phyloP scores from a whole-genome alignment of 2,113 vertebrate genomes.

The Sander lucioperca region DNA sequence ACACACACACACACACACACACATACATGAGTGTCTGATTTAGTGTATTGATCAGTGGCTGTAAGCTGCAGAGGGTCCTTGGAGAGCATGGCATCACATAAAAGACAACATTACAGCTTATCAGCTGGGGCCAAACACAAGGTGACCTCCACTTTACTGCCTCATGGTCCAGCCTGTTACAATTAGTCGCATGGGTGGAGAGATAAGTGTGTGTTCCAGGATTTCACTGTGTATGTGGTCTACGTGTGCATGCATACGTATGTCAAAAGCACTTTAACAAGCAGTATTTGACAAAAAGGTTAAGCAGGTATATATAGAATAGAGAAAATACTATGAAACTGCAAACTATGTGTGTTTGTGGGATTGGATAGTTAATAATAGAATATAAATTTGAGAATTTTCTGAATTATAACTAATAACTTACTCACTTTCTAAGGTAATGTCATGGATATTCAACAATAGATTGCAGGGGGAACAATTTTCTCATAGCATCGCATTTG shows the following conservation, averaged over 20 bases:
- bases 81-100: slow-evolving; percentile 74
- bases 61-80: slow-evolving; percentile 68
- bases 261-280: slow-evolving; percentile 13
- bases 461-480: neutral
- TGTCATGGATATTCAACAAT: neutral
- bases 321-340: neutral
- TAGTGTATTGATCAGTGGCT: slow-evolving; percentile 77
- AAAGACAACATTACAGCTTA: slow-evolving; percentile 79
- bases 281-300: neutral
- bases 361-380: neutral
- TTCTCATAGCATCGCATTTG: neutral
- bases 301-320: neutral
- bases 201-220: slow-evolving; percentile 52
- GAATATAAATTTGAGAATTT: neutral
- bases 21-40: slow-evolving; percentile 65
- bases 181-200: slow-evolving; percentile 58
- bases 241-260: neutral
- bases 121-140: slow-evolving; percentile 75
- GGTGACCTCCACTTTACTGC: slow-evolving; percentile 79
- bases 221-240: slow-evolving; percentile 24
- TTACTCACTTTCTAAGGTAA: neutral
- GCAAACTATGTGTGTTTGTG: neutral
- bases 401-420: neutral
- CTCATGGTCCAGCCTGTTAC: slow-evolving; percentile 55
- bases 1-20: slow-evolving; percentile 26